These are phyloP conservation scores for Equus quagga DNA, from an alignment of 2,113 vertebrate genomes.

Conservation along the genomic window DNA sequence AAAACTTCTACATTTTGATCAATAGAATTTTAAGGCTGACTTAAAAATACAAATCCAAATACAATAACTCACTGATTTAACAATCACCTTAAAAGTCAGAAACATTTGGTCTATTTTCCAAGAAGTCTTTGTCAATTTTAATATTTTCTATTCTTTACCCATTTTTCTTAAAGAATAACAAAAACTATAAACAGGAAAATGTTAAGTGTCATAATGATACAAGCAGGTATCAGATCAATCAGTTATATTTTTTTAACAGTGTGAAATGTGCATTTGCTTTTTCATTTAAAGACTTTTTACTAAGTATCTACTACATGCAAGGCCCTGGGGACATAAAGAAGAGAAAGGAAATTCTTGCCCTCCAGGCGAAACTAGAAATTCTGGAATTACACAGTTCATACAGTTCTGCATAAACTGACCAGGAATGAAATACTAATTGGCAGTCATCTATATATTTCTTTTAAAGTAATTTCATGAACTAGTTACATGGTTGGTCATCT, in stretches of 20 bases:
- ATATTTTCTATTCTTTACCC: conserved; percentile 19
- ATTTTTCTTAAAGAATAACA: conserved; percentile 48
- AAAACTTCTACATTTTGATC: neutral
- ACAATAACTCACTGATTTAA: conserved; percentile 45
- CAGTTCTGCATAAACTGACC: neutral
- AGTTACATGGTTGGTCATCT: neutral
- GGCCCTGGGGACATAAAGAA: neutral
- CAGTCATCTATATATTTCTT: conserved; percentile 13
- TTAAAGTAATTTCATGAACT: conserved; percentile 30
- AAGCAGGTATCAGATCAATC: neutral
- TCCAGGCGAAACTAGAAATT: neutral
- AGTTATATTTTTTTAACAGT: neutral
- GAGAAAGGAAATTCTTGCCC: neutral
- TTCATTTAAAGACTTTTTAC: conserved; percentile 34
- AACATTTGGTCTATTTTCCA: conserved; percentile 29
- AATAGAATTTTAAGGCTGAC: neutral
- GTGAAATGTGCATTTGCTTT: neutral
- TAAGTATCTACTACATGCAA: neutral
- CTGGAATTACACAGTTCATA: conserved; percentile 34
- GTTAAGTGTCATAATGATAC: neutral
- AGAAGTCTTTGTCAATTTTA: neutral
- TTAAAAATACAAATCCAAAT: conserved; percentile 52
- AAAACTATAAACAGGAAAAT: conserved; percentile 24
- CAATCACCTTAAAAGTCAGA: conserved; percentile 40
- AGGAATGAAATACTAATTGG: neutral